Evolutionary conservation across 1,140 invertebrate genomes (phyloP).

Genomic region (Papilio glaucus): DNA sequence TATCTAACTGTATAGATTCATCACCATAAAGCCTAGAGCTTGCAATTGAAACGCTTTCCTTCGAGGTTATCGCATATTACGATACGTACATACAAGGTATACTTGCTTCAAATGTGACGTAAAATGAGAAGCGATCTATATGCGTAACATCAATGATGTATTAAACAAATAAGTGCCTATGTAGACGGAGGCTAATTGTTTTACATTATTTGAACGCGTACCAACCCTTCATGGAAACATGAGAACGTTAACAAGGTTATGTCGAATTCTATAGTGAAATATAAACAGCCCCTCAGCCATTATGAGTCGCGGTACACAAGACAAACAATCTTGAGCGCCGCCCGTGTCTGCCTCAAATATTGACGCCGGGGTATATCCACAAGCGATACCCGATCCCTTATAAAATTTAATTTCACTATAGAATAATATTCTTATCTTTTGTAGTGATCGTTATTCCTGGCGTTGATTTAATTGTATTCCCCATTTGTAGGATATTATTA

Average conservation of each 20-base stretch:
- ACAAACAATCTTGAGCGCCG: conserved; percentile 60
- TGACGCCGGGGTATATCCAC: conserved; percentile 51
- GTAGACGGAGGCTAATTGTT: conserved; percentile 20
- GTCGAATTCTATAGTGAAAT: conserved; percentile 60
- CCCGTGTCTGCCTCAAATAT: conserved; percentile 62
- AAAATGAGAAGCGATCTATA: no score
- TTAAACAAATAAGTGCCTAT: conserved; percentile 9
- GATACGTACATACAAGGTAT: no score
- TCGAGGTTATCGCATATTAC: no score
- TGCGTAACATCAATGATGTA: background rate
- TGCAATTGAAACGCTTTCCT: no score
- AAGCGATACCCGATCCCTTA: conserved; percentile 46
- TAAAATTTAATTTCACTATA: conserved; percentile 52
- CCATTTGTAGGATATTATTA: no score
- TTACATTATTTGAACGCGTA: conserved; percentile 30
- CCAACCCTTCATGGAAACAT: conserved; percentile 33
- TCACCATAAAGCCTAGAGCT: no score
- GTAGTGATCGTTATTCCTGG: no score
- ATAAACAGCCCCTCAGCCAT: conserved; percentile 66
- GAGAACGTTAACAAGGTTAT: conserved; percentile 65
- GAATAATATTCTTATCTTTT: no score
- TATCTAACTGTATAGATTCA: no score
- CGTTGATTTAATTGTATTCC: no score
- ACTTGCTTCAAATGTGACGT: no score
- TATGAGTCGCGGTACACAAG: conserved; percentile 64